phyloP scores from a whole-genome alignment of 1,140 invertebrate genomes.

The Conus ventricosus region DNA sequence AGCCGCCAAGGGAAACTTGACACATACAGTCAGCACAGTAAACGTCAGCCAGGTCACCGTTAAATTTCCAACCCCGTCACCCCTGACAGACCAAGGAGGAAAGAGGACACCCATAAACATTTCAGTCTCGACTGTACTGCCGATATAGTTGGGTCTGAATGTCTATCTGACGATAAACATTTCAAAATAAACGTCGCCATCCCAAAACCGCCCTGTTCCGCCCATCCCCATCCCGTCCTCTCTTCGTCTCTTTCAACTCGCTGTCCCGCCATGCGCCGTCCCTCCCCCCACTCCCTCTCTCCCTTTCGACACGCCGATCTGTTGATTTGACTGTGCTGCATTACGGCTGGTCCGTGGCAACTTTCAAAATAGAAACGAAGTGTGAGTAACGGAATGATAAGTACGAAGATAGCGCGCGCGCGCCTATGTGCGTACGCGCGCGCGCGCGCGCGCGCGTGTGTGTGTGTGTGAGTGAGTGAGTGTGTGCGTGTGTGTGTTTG shows the following conservation, averaged over 20 bases:
- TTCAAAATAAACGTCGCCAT: too few species aligned
- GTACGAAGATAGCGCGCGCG: not conserved
- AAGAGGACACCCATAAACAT: not conserved
- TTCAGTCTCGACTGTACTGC: not conserved
- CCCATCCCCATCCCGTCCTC: too few species aligned
- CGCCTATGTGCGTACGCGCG: not conserved
- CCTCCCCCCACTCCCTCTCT: not conserved
- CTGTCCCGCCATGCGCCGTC: not conserved
- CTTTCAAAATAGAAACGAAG: too few species aligned
- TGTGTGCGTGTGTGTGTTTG: not conserved
- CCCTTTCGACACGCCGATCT: not conserved
- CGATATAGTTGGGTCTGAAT: not conserved
- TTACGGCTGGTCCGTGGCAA: not conserved
- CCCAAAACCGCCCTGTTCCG: too few species aligned
- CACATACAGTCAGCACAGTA: too few species aligned
- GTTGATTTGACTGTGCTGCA: not conserved
- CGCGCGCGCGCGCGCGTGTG: not conserved
- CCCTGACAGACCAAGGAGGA: too few species aligned
- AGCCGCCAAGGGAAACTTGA: not conserved
- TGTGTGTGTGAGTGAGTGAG: not conserved
- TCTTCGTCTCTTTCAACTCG: not conserved
- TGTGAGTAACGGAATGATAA: too few species aligned
- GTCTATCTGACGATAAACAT: not conserved
- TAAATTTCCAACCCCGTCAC: too few species aligned
- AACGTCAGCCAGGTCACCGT: too few species aligned